Conservation (phyloP, 2,888 invertebrate species). For the Neoascia interrupta region DNA sequence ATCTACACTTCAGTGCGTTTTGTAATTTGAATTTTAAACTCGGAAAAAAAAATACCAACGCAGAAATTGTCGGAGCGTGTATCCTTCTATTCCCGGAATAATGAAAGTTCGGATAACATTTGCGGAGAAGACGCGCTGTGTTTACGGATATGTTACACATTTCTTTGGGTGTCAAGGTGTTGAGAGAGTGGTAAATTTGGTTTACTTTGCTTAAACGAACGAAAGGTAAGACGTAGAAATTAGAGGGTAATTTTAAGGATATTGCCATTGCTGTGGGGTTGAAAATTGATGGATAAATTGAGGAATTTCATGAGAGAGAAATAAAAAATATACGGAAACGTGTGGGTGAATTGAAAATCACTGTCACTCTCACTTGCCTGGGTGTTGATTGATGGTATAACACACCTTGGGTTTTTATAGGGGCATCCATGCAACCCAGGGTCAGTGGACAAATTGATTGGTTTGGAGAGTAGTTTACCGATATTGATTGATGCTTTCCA, state of each 20-base stretch:
- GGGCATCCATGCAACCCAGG: constrained; percentile 24
- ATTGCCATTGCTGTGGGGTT: not conserved
- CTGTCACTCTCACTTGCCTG: constrained; percentile 48
- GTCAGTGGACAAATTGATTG: constrained; percentile 50
- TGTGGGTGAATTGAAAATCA: constrained; percentile 51
- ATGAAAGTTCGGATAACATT: constrained; percentile 37
- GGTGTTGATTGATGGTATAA: constrained; percentile 48
- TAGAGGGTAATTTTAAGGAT: constrained; percentile 47
- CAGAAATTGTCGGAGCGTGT: constrained; percentile 38
- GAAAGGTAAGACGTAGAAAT: constrained; percentile 36
- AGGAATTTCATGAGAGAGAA: constrained; percentile 20
- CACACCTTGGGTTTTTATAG: constrained; percentile 32
- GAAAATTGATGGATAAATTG: constrained; percentile 53
- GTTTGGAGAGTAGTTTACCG: constrained; percentile 32
- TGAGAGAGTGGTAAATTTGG: constrained; percentile 47
- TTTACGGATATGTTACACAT: constrained; percentile 53
- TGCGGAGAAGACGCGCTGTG: constrained; percentile 28
- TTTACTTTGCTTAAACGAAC: constrained; percentile 34
- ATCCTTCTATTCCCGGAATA: constrained; percentile 25
- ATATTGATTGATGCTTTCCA: constrained; percentile 45
- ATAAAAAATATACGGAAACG: constrained; percentile 1
- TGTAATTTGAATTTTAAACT: constrained; percentile 68
- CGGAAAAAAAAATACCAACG: constrained; percentile 53
- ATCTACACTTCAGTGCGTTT: constrained; percentile 57
- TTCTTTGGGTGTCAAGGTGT: constrained; percentile 54